Base-by-base conservation (phyloP, 2,797 vertebrate species). In the Halcyon badia region DNA sequence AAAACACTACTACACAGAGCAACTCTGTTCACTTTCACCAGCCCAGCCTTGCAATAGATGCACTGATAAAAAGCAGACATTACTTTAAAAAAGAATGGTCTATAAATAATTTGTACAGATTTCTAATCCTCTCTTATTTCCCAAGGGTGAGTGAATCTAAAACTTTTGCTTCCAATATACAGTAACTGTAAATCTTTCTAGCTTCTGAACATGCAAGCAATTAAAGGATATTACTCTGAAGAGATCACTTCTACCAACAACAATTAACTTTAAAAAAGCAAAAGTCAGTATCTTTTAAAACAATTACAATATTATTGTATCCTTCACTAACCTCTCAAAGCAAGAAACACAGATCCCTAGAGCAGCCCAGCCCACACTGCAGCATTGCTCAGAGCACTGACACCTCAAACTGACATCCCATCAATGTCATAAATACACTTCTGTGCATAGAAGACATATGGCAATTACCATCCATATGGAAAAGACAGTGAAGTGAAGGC, bases 81-180 rank as follows among this genome's bases (percentile, higher is more conserved):
- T 52, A 18, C 70, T 87, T 21, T 49, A 35, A 87, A 93, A 84
- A 70, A 72, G 22, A 77, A 17, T 1, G 1, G 37, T 46, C 87
- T 89, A 57, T 86, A 97, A 97, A 94, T 80, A 91, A 91, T 72
- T 58, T n/a, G 84, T 48, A 28, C 35, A 72, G 46, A 91, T 86
- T 83, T 89, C 79, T 51, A 85, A 78, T 70, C 66, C 54, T 94
- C 82, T 75, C 49, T 2, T 33, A 30, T 37, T 90, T 95, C 87
- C 65, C 69, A 90, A 83, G 69, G 0, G 0, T 25, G 25, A 94
- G 52, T 11, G 11, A 83, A 87, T 56, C 19, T 7, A 19, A 69
- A 91, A 78, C 26, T 83, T 91, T 30, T 85, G 54, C 57, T 88
- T 62, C 64, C 81, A 60, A 76, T 37, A 76, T 11, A 57, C 56